These are phyloP conservation scores for Nomada lathburiana DNA, from an alignment of 2,888 invertebrate genomes.

Conservation along the genomic window DNA sequence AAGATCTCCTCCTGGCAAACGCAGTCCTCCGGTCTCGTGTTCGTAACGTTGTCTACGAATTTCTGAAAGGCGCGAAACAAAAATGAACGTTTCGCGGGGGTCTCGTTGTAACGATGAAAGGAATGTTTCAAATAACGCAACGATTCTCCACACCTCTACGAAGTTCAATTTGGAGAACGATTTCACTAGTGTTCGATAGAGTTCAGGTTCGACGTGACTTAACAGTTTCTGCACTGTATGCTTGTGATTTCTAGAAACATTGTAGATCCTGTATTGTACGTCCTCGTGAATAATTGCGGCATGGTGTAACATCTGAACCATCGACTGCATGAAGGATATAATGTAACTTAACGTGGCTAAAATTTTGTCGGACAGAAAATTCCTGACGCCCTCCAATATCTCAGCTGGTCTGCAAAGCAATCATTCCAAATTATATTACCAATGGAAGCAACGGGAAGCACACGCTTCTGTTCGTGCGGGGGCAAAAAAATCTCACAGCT, in stretches of 20 bases:
- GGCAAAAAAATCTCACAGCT: slow-evolving; percentile 69
- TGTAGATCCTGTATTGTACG: slow-evolving; percentile 69
- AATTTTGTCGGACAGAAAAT: slow-evolving; percentile 72
- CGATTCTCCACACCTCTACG: slow-evolving; percentile 66
- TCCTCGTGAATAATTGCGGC: slow-evolving; percentile 76
- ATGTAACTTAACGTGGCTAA: slow-evolving; percentile 75
- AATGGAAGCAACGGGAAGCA: background rate
- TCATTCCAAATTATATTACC: background rate
- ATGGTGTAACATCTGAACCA: slow-evolving; percentile 75
- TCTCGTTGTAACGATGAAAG: background rate
- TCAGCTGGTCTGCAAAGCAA: slow-evolving; percentile 74
- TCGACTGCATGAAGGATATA: slow-evolving; percentile 72
- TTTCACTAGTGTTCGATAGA: slow-evolving; percentile 71
- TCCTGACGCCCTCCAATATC: slow-evolving; percentile 72
- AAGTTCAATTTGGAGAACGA: slow-evolving; percentile 75
- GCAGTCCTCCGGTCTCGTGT: slow-evolving; percentile 60
- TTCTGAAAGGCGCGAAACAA: slow-evolving; percentile 58
- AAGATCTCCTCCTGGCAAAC: slow-evolving; percentile 73
- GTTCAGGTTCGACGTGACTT: slow-evolving; percentile 70
- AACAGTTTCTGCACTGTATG: slow-evolving; percentile 72
- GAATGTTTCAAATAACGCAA: background rate
- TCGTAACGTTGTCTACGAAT: slow-evolving; percentile 60
- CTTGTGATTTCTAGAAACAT: slow-evolving; percentile 71
- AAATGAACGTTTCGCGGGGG: background rate
- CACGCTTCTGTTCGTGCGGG: too few relatives aligned